Percentiles rank a stretch among this genome's conserved stretches.
These are phyloP conservation scores for Heliconius ethilla DNA, from an alignment of 2,888 invertebrate genomes.

Conservation along the genomic window DNA sequence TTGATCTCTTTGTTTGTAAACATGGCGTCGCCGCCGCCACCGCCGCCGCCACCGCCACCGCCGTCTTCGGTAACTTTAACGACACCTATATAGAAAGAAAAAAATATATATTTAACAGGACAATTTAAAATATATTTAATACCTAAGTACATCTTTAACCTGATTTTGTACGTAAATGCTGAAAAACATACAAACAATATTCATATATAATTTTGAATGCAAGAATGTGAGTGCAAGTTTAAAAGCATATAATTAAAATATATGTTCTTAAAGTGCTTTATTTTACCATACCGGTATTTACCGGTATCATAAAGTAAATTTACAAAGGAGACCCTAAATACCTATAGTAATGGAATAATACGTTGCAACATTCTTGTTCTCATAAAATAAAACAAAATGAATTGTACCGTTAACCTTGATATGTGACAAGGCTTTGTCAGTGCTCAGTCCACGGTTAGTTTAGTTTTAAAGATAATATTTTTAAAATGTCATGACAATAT, in stretches of 20 bases:
- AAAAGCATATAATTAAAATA: background rate
- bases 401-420: constrained; percentile 55
- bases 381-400: constrained; percentile 54
- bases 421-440: constrained; percentile 44
- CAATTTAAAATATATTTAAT: background rate
- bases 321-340: constrained; percentile 16
- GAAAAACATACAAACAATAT: background rate
- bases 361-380: constrained; percentile 31
- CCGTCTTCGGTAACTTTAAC: constrained; percentile 48
- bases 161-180: background rate
- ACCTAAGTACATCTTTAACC: background rate
- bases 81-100: constrained; percentile 36
- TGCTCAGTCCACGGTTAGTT: constrained; percentile 36
- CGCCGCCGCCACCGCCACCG: constrained; percentile 46
- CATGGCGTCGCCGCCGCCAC: constrained; percentile 67
- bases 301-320: constrained; percentile 7
- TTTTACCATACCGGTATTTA: background rate
- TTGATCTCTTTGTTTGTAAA: constrained; percentile 83
- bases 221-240: background rate
- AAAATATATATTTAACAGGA: background rate
- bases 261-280: background rate
- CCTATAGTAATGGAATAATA: constrained; percentile 27
- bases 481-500: constrained; percentile 43
- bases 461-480: constrained; percentile 41
- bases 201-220: background rate